Base-by-base conservation (phyloP, 2,888 invertebrate species). In the Athalia rosae region DNA sequence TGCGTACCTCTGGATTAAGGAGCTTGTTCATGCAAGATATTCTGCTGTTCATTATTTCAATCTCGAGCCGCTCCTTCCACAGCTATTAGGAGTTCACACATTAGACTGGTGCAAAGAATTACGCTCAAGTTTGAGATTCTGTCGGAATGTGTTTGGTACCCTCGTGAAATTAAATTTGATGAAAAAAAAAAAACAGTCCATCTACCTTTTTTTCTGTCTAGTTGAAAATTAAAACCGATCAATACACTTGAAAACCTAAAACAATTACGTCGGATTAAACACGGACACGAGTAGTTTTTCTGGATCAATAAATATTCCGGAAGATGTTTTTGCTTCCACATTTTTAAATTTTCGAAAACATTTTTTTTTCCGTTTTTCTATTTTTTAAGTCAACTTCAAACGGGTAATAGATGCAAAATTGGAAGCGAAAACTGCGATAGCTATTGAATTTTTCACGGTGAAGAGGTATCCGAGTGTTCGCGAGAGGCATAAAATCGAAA, bases 41-140 rank as follows among this genome's bases (percentile, higher is more conserved):
- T 79, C 87, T 84, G 80, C 87, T 88, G 77, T 86, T 86, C 79
- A 88, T 83, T 79, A 89, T 85, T 78, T 89, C 88, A 73, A 89
- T 82, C 79, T 89, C 87, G 76, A 89, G 82, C 73, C 83, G 83
- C 78, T 88, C 88, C 82, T 89, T 89, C 80, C 82, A 82, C 73
- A 89, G 76, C 89, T 89, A 81, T 80, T 69, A 64, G 78, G 28
- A 28, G 28, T 28, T 28, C 28, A 28, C 28, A 2, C 28, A 0
- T 28, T 28, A 28, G 28, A 28, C 28, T 28, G 28, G 28, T 28
- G 28, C 28, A 28, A 28, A 0, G 48, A 59, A 59, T n/a, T 11
- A 59, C 15, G 11, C 53, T 69, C 9, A 56, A 56, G 11, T n/a
- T 28, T 7, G 4, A 66, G 15, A 48, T 15, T 48, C 15, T 13